Evolutionary conservation across 2,113 vertebrate genomes (phyloP).

Genomic region (Cygnus atratus): DNA sequence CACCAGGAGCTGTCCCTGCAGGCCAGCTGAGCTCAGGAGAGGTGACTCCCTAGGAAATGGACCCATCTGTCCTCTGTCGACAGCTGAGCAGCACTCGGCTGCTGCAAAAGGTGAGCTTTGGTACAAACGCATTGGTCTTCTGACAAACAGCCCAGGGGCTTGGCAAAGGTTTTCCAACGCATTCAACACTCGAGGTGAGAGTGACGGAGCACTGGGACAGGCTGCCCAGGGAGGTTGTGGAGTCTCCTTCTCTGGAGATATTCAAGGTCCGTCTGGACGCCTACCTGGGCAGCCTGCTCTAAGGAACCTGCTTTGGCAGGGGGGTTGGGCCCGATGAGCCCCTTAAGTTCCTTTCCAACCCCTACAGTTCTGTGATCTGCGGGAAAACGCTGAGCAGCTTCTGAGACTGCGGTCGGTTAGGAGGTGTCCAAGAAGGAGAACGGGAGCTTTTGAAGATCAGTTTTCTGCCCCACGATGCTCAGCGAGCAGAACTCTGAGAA

Average conservation of each 20-base stretch:
- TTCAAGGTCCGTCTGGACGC: too few species aligned
- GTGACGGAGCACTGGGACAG: too few species aligned
- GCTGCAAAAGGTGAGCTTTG: not conserved
- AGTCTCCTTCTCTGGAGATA: too few species aligned
- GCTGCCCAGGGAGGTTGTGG: too few species aligned
- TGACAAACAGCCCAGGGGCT: not conserved
- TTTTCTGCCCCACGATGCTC: not conserved
- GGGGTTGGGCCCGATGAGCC: too few species aligned
- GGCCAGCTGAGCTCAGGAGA: not conserved
- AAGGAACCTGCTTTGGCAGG: too few species aligned
- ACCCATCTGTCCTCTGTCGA: not conserved
- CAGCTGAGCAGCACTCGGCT: not conserved
- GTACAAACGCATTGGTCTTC: not conserved
- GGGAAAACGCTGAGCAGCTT: accelerated
- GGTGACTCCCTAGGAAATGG: not conserved
- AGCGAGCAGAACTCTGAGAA: not conserved
- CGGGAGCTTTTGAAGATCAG: not conserved
- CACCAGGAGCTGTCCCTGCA: too few species aligned
- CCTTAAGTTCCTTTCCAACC: too few species aligned
- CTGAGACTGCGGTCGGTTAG: not conserved
- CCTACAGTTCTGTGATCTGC: not conserved
- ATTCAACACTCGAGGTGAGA: not conserved
- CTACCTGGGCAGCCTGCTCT: too few species aligned
- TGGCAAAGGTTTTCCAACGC: not conserved
- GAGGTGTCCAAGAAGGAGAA: not conserved